Evolutionary conservation across 2,888 invertebrate species (phyloP).

Genomic region (Entomobrya proxima): DNA sequence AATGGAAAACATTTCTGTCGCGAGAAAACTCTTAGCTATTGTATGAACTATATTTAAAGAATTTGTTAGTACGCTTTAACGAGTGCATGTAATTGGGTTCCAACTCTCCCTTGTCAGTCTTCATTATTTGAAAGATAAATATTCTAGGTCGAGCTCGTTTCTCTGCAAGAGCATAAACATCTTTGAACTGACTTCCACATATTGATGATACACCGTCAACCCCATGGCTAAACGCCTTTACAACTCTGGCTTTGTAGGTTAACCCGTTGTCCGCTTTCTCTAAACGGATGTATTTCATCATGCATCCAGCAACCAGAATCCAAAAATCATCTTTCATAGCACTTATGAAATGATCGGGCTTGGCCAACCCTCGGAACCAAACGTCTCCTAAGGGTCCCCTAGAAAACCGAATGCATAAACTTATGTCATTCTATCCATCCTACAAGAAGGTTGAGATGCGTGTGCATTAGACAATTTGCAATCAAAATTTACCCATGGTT

Average conservation of each 20-base stretch:
- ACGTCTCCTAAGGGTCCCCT: conserved; percentile 43
- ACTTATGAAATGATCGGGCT: conserved; percentile 36
- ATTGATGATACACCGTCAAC: conserved; percentile 68
- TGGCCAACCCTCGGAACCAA: conserved; percentile 61
- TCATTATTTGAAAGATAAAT: conserved; percentile 60
- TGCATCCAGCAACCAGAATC: conserved; percentile 53
- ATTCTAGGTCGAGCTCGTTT: conserved; percentile 65
- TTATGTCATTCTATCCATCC: not conserved
- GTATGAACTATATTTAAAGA: not conserved
- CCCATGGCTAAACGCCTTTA: conserved; percentile 65
- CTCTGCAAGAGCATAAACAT: conserved; percentile 72
- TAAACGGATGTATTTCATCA: conserved; percentile 58
- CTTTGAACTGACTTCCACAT: conserved; percentile 64
- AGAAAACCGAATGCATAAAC: not conserved
- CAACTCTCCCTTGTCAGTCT: conserved; percentile 49
- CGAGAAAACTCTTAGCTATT: not conserved
- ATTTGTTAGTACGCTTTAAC: not conserved
- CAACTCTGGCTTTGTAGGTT: conserved; percentile 47
- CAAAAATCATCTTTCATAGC: conserved; percentile 59
- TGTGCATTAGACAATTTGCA: not conserved
- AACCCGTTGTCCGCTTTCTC: conserved; percentile 40
- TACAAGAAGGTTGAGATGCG: not conserved
- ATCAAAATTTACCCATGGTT: conserved; percentile 31
- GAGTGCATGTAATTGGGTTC: conserved; percentile 42
- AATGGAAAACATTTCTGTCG: not conserved